A percentile compares a stretch with the other conserved stretches of the same genome.
Conservation (phyloP, 2,888 invertebrate species). For the Himalopsyche japonica region DNA sequence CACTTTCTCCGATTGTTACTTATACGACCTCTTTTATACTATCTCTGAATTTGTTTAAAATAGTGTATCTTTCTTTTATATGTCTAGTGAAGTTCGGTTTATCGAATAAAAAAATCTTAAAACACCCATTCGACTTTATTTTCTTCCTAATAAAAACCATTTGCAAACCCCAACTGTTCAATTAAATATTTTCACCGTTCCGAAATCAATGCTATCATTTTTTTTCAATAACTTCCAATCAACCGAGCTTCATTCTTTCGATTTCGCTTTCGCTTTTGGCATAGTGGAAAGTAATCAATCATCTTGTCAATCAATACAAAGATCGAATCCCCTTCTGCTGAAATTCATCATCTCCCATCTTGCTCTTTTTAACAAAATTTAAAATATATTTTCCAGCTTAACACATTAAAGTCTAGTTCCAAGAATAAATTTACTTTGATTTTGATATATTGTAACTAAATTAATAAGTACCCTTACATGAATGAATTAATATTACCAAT, state of each 20-base stretch:
- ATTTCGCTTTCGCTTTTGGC: background rate
- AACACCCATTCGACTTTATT: too few relatives aligned
- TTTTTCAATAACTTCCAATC: conserved; percentile 1
- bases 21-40: too few relatives aligned
- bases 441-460: too few relatives aligned
- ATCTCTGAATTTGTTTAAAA: too few relatives aligned
- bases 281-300: background rate
- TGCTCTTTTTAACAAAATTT: background rate
- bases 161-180: background rate
- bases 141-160: too few relatives aligned
- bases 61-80: too few relatives aligned
- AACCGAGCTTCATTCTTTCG: background rate
- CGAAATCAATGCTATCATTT: background rate
- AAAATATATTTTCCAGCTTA: background rate
- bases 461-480: too few relatives aligned
- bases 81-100: too few relatives aligned
- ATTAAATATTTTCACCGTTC: background rate
- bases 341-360: background rate
- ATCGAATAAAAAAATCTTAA: too few relatives aligned
- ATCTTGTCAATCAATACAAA: background rate
- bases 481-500: too few relatives aligned
- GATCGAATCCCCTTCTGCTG: background rate
- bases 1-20: too few relatives aligned
- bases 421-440: too few relatives aligned
- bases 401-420: background rate